Conservation (phyloP, 2,888 invertebrate genomes). For the Rhamnusium bicolor region DNA sequence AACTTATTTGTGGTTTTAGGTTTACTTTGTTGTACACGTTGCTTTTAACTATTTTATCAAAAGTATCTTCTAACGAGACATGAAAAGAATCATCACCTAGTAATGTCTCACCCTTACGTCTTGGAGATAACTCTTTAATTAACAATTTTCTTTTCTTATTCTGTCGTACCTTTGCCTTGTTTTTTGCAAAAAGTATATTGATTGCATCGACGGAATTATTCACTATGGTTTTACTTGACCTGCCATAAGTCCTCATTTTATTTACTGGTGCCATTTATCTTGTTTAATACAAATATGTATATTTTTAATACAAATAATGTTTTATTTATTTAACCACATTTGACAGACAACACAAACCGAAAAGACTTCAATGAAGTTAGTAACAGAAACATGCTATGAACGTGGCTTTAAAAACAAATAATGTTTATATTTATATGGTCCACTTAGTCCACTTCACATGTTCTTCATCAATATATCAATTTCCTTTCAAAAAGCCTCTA, state of each 20-base stretch:
- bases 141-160: conserved; percentile 39
- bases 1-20: neutral
- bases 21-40: conserved; percentile 21
- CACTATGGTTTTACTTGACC: conserved; percentile 40
- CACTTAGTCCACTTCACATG: no score
- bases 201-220: conserved; percentile 48
- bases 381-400: no score
- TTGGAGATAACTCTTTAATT: conserved; percentile 48
- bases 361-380: neutral
- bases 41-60: conserved; percentile 57
- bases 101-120: conserved; percentile 34
- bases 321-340: no score
- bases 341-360: neutral
- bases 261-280: conserved; percentile 41
- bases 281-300: conserved; percentile 23
- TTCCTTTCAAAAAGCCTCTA: no score
- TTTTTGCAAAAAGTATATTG: conserved; percentile 53
- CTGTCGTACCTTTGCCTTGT: conserved; percentile 45
- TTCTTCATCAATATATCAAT: no score
- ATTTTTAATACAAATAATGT: neutral
- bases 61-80: conserved; percentile 55
- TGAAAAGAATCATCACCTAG: conserved; percentile 53
- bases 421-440: no score
- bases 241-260: conserved; percentile 41
- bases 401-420: neutral